phyloP scores from a whole-genome alignment of 2,888 invertebrate species.

The Catonia carolina region DNA sequence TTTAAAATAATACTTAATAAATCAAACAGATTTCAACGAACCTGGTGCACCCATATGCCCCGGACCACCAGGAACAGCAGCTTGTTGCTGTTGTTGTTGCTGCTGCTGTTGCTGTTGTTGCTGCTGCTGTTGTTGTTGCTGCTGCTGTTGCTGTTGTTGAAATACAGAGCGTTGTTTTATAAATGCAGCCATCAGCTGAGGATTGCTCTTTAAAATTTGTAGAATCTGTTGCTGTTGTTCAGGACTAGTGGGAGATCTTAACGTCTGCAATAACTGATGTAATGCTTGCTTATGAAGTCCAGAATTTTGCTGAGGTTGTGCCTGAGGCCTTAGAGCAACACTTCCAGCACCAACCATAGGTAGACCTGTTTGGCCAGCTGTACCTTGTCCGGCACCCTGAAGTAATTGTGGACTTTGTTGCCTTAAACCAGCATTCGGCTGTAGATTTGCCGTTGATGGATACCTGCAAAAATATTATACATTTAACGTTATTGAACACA shows the following conservation, averaged over 20 bases:
- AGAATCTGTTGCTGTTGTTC: slow-evolving; percentile 88
- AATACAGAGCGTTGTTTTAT: slow-evolving; percentile 76
- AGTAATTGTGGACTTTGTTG: slow-evolving; percentile 35
- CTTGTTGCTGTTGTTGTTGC: slow-evolving; percentile 44
- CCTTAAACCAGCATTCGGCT: slow-evolving; percentile 33
- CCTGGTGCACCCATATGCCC: slow-evolving; percentile 39
- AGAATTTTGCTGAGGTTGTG: slow-evolving; percentile 38
- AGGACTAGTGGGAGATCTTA: slow-evolving; percentile 81
- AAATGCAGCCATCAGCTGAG: slow-evolving; percentile 91
- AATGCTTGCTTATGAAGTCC: slow-evolving; percentile 54
- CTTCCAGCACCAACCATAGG: slow-evolving; percentile 29
- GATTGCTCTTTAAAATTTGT: slow-evolving; percentile 86
- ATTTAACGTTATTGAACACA: neutral
- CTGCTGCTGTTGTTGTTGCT: slow-evolving; percentile 51
- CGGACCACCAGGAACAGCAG: slow-evolving; percentile 52
- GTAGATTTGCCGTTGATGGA: slow-evolving; percentile 14
- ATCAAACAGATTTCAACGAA: too few species aligned
- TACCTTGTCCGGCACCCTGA: slow-evolving; percentile 22
- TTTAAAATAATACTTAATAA: too few species aligned
- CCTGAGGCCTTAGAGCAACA: slow-evolving; percentile 44
- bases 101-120: slow-evolving; percentile 43
- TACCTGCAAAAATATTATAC: slow-evolving; percentile 16
- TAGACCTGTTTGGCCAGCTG: slow-evolving; percentile 20
- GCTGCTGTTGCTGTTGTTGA: slow-evolving; percentile 42
- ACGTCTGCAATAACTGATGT: slow-evolving; percentile 80